These are phyloP conservation scores for Jacana jacana DNA, from an alignment of 2,113 vertebrate genomes.

Conservation along the genomic window DNA sequence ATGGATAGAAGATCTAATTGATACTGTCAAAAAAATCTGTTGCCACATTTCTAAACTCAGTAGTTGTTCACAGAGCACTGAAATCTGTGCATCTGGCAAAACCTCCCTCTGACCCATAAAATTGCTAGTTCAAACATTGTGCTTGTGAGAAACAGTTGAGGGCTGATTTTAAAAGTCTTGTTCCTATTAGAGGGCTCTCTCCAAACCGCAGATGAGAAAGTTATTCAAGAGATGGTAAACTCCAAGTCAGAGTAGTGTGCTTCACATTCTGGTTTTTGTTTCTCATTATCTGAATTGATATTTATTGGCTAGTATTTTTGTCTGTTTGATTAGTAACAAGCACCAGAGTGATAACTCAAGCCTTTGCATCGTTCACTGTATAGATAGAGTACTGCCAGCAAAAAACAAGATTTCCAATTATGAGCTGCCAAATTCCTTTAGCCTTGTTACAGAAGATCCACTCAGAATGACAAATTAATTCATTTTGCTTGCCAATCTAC, in stretches of 20 bases:
- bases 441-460: constrained; percentile 27
- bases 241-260: not conserved
- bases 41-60: constrained; percentile 43
- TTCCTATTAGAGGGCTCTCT: not conserved
- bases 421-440: constrained; percentile 41
- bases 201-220: not conserved
- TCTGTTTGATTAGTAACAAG: constrained; percentile 7
- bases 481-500: constrained; percentile 50
- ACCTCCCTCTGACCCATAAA: constrained; percentile 22
- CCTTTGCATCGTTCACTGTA: not conserved
- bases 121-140: not conserved
- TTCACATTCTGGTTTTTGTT: not conserved
- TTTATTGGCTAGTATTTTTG: constrained; percentile 32
- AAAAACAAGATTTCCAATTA: constrained; percentile 35
- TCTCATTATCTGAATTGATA: not conserved
- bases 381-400: not conserved
- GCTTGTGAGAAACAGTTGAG: not conserved
- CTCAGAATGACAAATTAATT: constrained; percentile 53
- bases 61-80: not conserved
- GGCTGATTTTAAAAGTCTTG: not conserved
- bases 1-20: constrained; percentile 35
- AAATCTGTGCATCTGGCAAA: constrained; percentile 21
- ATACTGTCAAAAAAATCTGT: constrained; percentile 36
- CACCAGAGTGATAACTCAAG: constrained; percentile 1
- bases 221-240: not conserved